A percentile compares a stretch with the other conserved stretches of the same genome.
phyloP scores from a whole-genome alignment of 2,888 invertebrate genomes.

The Parnassius mnemosyne region DNA sequence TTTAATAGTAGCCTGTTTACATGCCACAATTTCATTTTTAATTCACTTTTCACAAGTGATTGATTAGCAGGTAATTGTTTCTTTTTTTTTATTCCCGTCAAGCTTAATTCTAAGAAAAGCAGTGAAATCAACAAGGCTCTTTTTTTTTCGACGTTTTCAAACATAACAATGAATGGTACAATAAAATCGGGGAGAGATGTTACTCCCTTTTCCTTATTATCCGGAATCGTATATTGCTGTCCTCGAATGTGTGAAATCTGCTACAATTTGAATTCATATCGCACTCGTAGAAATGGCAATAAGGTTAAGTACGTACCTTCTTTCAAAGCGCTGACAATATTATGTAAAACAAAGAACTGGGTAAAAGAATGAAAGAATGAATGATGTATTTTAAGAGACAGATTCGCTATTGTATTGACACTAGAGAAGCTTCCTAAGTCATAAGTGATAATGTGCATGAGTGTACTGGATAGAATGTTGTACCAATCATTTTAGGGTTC shows the following conservation, averaged over 20 bases:
- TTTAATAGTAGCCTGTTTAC: no score
- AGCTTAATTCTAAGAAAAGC: no score
- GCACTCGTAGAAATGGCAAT: slow-evolving; percentile 6
- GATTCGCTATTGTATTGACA: slow-evolving; percentile 1
- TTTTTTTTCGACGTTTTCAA: neutral
- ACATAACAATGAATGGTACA: neutral
- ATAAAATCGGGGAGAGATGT: neutral
- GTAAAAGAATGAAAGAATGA: no score
- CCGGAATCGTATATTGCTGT: slow-evolving; percentile 3
- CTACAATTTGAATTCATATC: slow-evolving; percentile 19
- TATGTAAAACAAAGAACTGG: slow-evolving; percentile 1
- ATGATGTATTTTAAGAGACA: no score
- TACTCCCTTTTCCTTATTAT: slow-evolving; percentile 5
- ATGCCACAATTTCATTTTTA: no score
- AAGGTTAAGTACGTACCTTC: slow-evolving; percentile 15
- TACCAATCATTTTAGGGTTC: neutral
- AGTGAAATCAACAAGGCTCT: no score
- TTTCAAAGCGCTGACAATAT: slow-evolving; percentile 5
- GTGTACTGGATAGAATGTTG: slow-evolving; percentile 5
- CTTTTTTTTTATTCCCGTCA: no score
- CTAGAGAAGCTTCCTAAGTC: slow-evolving; percentile 11
- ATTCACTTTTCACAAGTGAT: no score
- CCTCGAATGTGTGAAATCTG: slow-evolving; percentile 1
- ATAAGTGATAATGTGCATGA: slow-evolving; percentile 2
- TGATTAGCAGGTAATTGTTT: no score